phyloP scores from a whole-genome alignment of 2,113 vertebrate genomes.

The Geococcyx californianus region DNA sequence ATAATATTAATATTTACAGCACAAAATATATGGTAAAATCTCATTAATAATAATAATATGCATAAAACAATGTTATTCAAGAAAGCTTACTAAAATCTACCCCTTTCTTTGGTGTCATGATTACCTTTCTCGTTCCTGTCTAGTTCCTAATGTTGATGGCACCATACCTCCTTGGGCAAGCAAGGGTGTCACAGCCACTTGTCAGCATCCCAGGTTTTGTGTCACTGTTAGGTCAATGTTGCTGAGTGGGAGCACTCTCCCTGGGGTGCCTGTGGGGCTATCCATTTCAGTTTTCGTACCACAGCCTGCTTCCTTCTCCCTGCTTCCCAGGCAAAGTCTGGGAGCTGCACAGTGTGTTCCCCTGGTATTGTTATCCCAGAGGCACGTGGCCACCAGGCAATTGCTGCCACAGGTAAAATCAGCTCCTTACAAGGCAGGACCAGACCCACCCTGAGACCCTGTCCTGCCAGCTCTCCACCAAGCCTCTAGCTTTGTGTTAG shows the following conservation, averaged over 20 bases:
- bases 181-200: background rate
- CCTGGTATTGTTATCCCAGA: fast-evolving
- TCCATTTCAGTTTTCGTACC: background rate
- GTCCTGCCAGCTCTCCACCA: fast-evolving
- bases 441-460: fast-evolving
- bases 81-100: background rate
- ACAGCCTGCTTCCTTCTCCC: background rate
- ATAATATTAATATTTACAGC: background rate
- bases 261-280: background rate
- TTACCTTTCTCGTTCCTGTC: background rate
- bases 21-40: background rate
- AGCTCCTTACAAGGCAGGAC: background rate
- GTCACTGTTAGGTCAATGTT: background rate
- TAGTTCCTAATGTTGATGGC: background rate
- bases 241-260: background rate
- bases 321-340: background rate
- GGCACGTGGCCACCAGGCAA: background rate
- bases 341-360: fast-evolving
- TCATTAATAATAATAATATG: background rate
- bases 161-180: background rate
- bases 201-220: background rate
- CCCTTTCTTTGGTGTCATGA: background rate
- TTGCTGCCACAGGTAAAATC: background rate
- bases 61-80: background rate
- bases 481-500: background rate